A percentile compares a stretch with the other conserved stretches of the same genome.
phyloP scores from a whole-genome alignment of 1,140 invertebrate genomes.

The Panagrolaimus sp. region DNA sequence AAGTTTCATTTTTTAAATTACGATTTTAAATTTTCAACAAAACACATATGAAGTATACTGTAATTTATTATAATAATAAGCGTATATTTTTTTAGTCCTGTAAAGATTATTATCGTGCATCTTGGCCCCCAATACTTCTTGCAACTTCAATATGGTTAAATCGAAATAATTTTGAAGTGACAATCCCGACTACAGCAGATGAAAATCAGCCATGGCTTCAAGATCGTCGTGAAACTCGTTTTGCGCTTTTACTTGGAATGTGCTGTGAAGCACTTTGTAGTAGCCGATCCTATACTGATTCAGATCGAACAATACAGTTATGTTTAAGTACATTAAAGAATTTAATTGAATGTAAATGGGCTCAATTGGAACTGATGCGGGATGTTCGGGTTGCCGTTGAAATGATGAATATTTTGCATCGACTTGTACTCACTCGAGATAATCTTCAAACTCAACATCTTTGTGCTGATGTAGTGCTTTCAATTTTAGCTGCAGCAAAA shows the following conservation, averaged over 20 bases:
- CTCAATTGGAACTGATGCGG: constrained; percentile 73
- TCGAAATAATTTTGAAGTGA: constrained; percentile 65
- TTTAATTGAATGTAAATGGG: constrained; percentile 74
- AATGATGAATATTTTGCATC: constrained; percentile 87
- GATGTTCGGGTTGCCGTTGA: constrained; percentile 80
- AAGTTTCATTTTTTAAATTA: too few species aligned
- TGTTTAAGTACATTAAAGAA: constrained; percentile 80
- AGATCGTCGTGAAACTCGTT: constrained; percentile 66
- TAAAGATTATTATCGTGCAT: constrained; percentile 75
- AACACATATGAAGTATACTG: too few species aligned
- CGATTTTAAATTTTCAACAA: too few species aligned
- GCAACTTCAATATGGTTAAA: constrained; percentile 81
- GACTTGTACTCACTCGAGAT: constrained; percentile 80
- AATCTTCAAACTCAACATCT: constrained; percentile 74
- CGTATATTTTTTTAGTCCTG: constrained; percentile 36
- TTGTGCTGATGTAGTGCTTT: constrained; percentile 77
- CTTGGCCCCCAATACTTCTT: constrained; percentile 89
- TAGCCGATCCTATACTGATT: constrained; percentile 63
- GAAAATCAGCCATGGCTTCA: constrained; percentile 39
- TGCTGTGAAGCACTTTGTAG: constrained; percentile 91
- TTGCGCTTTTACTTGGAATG: constrained; percentile 86
- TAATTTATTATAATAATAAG: too few species aligned
- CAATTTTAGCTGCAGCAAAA: constrained; percentile 74
- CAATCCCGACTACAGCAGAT: constrained; percentile 23
- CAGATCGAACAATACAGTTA: constrained; percentile 65